phyloP scores from a whole-genome alignment of 2,888 invertebrate genomes.

The Drosophila histrio region DNA sequence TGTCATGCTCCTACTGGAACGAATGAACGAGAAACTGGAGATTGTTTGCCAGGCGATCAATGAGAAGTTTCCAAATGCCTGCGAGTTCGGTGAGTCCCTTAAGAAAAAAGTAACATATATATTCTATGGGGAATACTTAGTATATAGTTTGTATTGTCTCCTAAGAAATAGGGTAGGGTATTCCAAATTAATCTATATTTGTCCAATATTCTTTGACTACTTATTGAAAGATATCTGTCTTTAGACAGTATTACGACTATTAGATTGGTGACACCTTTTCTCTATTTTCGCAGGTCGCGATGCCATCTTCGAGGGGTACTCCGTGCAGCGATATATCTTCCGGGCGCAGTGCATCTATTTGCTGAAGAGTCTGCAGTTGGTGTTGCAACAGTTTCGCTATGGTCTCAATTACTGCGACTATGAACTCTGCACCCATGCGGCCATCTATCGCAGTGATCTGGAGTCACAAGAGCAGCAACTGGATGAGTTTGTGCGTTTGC shows the following conservation, averaged over 20 bases:
- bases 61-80: constrained; percentile 92
- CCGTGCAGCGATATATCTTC: constrained; percentile 95
- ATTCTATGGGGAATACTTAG: too few relatives aligned
- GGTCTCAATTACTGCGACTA: constrained; percentile 92
- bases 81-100: constrained; percentile 88
- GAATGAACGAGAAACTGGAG: constrained; percentile 93
- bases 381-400: constrained; percentile 88
- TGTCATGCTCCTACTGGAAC: constrained; percentile 92
- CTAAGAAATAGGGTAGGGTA: too few relatives aligned
- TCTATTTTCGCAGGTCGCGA: constrained; percentile 84
- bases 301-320: constrained; percentile 91
- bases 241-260: neutral
- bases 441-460: constrained; percentile 94
- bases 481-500: constrained; percentile 93
- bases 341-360: constrained; percentile 90
- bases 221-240: too few relatives aligned
- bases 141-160: too few relatives aligned
- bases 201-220: too few relatives aligned
- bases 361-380: constrained; percentile 90
- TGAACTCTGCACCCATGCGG: constrained; percentile 92
- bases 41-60: constrained; percentile 95
- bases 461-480: constrained; percentile 94
- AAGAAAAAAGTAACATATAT: too few relatives aligned
- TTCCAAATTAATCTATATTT: too few relatives aligned
- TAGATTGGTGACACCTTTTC: too few relatives aligned